phyloP scores from a whole-genome alignment of 2,888 invertebrate genomes.

The Hydropsyche betteni region DNA sequence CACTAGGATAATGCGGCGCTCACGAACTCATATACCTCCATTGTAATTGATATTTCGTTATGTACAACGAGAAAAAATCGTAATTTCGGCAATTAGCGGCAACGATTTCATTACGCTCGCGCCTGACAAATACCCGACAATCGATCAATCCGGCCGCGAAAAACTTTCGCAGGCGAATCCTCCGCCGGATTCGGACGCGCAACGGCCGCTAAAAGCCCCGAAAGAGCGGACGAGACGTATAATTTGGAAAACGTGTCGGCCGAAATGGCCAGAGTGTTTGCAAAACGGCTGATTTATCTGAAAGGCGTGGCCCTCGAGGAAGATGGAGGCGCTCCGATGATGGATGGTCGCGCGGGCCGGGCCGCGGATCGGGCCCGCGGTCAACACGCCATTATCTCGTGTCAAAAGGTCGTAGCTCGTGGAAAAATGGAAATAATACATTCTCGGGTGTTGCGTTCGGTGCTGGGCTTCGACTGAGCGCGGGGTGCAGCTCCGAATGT shows the following conservation, averaged over 20 bases:
- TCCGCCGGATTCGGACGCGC: neutral
- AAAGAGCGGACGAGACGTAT: neutral
- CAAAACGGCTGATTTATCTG: conserved; percentile 49
- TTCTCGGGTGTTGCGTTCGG: too few species aligned
- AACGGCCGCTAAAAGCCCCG: neutral
- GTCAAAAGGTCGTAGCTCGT: conserved; percentile 47
- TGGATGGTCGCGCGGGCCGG: conserved; percentile 38
- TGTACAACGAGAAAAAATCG: too few species aligned
- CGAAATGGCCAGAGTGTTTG: conserved; percentile 48
- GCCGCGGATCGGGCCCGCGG: conserved; percentile 29
- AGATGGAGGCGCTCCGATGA: conserved; percentile 47
- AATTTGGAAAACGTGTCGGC: conserved; percentile 49
- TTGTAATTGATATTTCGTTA: conserved; percentile 15
- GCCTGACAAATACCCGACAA: neutral
- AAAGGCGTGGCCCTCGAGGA: conserved; percentile 43
- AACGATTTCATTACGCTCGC: conserved; percentile 13
- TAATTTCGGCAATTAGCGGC: conserved; percentile 5
- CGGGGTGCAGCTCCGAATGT: too few species aligned
- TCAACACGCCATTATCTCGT: conserved; percentile 48
- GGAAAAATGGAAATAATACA: conserved; percentile 8
- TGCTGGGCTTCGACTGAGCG: too few species aligned
- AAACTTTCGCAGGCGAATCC: conserved; percentile 14
- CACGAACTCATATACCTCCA: conserved; percentile 3
- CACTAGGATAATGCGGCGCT: conserved; percentile 2
- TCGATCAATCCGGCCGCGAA: conserved; percentile 16